phyloP scores from a whole-genome alignment of 2,888 invertebrate species.

The Meiosimyza decipiens region DNA sequence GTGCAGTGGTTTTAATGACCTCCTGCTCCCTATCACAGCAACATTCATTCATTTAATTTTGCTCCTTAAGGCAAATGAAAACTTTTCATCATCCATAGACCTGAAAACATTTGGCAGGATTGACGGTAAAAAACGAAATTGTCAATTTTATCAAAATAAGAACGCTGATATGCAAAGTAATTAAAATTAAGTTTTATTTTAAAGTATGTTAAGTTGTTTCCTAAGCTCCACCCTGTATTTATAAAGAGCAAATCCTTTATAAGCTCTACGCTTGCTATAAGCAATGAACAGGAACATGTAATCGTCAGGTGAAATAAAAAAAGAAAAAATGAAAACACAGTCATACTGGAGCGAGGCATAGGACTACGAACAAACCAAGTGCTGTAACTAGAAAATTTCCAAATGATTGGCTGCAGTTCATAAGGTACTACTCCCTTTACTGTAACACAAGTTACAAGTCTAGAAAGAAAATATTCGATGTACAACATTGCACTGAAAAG shows the following conservation, averaged over 20 bases:
- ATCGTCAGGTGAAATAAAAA: too few relatives aligned
- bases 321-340: background rate
- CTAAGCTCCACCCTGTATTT: too few relatives aligned
- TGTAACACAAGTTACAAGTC: conserved; percentile 3
- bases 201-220: too few relatives aligned
- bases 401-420: background rate
- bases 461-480: background rate
- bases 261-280: too few relatives aligned
- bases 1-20: background rate
- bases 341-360: background rate
- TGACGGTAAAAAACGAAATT: background rate
- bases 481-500: background rate
- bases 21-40: background rate
- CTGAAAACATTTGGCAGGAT: background rate
- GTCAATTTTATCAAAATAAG: too few relatives aligned
- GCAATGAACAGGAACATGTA: background rate
- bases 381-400: background rate
- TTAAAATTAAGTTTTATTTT: too few relatives aligned
- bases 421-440: background rate
- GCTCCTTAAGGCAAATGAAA: background rate
- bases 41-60: background rate
- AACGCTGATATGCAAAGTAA: too few relatives aligned
- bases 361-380: background rate
- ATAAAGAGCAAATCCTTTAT: too few relatives aligned
- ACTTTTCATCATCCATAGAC: conserved; percentile 14